Base-by-base conservation (phyloP, 2,113 vertebrate genomes). In the Oriolus oriolus region DNA sequence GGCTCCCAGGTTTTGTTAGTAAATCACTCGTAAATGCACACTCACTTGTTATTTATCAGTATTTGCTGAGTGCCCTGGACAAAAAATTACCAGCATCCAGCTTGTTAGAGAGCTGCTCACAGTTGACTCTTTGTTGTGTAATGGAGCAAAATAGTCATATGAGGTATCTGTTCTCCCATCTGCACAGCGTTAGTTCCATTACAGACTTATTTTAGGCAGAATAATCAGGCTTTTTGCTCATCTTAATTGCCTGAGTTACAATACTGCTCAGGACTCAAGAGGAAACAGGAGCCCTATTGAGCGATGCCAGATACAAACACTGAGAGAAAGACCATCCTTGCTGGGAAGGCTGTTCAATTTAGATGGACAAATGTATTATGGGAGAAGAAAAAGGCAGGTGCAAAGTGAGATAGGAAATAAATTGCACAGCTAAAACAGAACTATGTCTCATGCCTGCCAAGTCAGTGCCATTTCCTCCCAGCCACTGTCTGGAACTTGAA, bases 161-260 rank as follows among this genome's bases (percentile, higher is more conserved):
- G 50, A 95, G 3, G 4, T 86, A 87, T 92, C 89, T 95, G 66
- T 37, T 93, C 75, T 84, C 59, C 94, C 87, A 86, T 93, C 87
- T 96, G 96, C 80, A 82, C 74, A 83, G 79, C 59, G 54, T 94
- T 94, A 52, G 64, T 60, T 90, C 84, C 78, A 87, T 95, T 90
- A 92, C 49, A 60, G 82, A 31, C 59, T 85, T 93, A 74, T 91
- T 85, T 91, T 85, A 76, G 24, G 90, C 83, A 93, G 83, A 94
- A 94, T 93, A 90, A 88, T 94, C 76, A 80, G 60, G 66, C 52
- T 95, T 88, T 97, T 92, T 97, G 64, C 80, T 92, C 39, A 69
- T 92, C 88, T 78, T 95, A 93, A 95, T 94, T 94, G 64, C 68
- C 79, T 78, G 76, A 70, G 41, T 88, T 96, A 88, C 44, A 84